Percentiles rank a stretch among this genome's conserved stretches.
phyloP scores from a whole-genome alignment of 1,140 invertebrate species.

The Drosophila serrata region DNA sequence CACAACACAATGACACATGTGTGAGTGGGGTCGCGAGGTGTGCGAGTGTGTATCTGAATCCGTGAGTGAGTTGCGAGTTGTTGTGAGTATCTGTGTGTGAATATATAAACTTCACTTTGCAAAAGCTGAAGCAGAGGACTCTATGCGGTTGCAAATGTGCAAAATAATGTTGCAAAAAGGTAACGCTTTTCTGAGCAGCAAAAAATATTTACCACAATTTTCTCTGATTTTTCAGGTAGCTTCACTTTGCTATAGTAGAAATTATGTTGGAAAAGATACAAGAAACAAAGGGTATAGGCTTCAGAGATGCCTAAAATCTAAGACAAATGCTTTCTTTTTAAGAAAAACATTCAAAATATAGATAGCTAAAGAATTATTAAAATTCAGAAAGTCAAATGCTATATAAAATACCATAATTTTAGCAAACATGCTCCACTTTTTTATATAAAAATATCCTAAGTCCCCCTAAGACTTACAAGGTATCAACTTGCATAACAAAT shows the following conservation, averaged over 20 bases:
- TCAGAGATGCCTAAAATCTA: not conserved
- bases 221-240: conserved; percentile 9
- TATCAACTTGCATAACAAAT: not conserved
- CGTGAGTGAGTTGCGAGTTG: conserved; percentile 30
- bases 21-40: conserved; percentile 40
- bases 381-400: not conserved
- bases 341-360: not conserved
- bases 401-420: not conserved
- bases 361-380: not conserved
- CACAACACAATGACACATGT: conserved; percentile 56
- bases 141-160: conserved; percentile 36
- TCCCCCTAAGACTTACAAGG: not conserved
- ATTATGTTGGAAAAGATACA: not conserved
- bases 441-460: not conserved
- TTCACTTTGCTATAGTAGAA: not conserved
- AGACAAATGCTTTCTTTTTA: not conserved
- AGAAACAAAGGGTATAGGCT: no score
- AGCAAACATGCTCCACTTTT: not conserved
- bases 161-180: conserved; percentile 54
- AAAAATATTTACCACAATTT: conserved; percentile 22
- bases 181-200: conserved; percentile 7
- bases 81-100: conserved; percentile 29
- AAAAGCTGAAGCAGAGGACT: conserved; percentile 40
- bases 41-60: conserved; percentile 32
- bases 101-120: conserved; percentile 29